Conservation (phyloP, 2,113 vertebrate species). For the Nothoprocta pentlandii region DNA sequence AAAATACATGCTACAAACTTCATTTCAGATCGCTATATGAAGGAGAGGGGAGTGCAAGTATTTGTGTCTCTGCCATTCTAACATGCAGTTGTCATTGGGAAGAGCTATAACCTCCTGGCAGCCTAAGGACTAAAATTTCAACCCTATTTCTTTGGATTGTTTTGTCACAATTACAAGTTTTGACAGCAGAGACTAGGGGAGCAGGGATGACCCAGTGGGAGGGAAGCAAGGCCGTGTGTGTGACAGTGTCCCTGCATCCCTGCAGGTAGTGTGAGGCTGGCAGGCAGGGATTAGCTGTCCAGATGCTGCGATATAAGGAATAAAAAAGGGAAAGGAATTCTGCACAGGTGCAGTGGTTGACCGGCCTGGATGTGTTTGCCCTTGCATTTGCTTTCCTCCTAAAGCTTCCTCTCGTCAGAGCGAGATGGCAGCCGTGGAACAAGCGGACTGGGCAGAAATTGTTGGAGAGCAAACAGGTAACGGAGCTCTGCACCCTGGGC, state of each 20-base stretch:
- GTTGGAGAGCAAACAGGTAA: not conserved
- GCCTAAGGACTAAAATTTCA: fast-evolving
- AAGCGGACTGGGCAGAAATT: not conserved
- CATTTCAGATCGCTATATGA: not conserved
- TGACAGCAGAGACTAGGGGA: not conserved
- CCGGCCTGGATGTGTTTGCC: fast-evolving
- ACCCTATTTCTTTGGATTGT: fast-evolving
- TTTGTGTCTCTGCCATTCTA: fast-evolving
- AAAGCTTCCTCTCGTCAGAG: not conserved
- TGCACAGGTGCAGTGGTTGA: fast-evolving
- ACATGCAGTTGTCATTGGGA: not conserved
- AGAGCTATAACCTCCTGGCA: not conserved
- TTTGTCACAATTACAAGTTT: not conserved
- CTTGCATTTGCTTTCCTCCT: fast-evolving
- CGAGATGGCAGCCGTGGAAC: not conserved
- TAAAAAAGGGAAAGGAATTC: fast-evolving
- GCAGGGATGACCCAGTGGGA: fast-evolving
- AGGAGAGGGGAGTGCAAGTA: not conserved
- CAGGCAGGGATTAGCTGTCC: fast-evolving
- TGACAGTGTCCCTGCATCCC: not conserved
- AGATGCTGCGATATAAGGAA: not conserved
- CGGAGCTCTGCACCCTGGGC: not conserved
- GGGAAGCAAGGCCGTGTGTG: not conserved
- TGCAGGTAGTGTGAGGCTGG: not conserved
- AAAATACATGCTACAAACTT: not conserved